Percentiles rank a stretch among this genome's conserved stretches.
Evolutionary conservation across 2,888 invertebrate genomes (phyloP).

Genomic region (Caenorhabditis imperialis): DNA sequence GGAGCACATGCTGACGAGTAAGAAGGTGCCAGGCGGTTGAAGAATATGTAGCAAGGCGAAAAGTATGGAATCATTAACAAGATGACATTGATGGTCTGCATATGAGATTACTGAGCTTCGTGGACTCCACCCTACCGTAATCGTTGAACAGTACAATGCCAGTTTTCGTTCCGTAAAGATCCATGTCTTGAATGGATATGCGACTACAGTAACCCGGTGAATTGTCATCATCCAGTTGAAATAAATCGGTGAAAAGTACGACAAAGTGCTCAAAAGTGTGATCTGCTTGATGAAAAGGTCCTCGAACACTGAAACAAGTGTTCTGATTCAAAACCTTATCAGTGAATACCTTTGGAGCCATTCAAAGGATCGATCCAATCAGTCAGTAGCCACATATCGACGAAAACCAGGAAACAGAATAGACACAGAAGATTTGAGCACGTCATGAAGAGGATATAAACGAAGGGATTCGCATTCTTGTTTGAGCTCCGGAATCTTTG

Average conservation of each 20-base stretch:
- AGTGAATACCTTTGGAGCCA: constrained; percentile 7
- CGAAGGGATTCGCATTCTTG: constrained; percentile 3
- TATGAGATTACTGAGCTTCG: no score
- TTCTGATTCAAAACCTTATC: not conserved
- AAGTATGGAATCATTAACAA: no score
- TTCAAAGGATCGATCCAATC: not conserved
- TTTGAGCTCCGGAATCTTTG: not conserved
- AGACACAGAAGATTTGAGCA: not conserved
- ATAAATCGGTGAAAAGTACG: constrained; percentile 7
- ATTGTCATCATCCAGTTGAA: constrained; percentile 28
- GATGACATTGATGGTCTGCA: no score
- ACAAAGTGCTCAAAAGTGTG: not conserved
- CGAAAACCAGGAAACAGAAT: constrained; percentile 5
- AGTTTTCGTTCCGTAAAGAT: not conserved
- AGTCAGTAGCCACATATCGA: not conserved
- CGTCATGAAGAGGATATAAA: constrained; percentile 23
- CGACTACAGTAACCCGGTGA: constrained; percentile 11
- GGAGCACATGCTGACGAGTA: no score
- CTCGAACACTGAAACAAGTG: not conserved
- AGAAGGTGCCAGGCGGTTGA: no score
- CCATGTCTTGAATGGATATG: not conserved
- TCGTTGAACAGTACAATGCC: no score
- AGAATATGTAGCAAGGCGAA: no score
- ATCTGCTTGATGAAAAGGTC: constrained; percentile 3
- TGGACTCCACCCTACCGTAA: no score